Base-by-base conservation (phyloP, 2,113 vertebrate species). In the Gadus chalcogrammus region DNA sequence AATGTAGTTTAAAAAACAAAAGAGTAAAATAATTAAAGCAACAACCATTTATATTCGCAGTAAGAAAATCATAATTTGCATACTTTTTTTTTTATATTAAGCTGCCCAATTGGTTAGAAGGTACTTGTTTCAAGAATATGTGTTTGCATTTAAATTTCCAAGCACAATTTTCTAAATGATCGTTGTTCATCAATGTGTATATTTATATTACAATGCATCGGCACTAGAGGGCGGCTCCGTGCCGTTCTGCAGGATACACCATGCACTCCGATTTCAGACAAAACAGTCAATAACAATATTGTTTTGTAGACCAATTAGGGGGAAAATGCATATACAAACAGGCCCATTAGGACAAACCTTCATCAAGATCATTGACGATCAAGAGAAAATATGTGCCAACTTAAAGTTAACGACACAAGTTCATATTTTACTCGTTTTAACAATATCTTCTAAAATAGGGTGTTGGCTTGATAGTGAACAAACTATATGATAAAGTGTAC, bases 371-470 rank as follows among this genome's bases (percentile, higher is more conserved):
- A 62, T 13, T 78, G 70, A 76, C 78, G 81, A 80, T 76, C 70
- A 67, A 0, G 58, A n/a, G 53, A 62, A 80, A 81, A 85, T 70
- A 64, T 55, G 76, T 69, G 61, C 68, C 75, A 88, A 90, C 87
- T 85, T 88, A 71, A 82, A 91, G 84, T 92, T 90, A 87, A 84
- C 73, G 72, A 73, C 79, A 91, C 75, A 92, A 93, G 79, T 93
- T 91, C 75, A 77, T 88, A 64, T 93, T 93, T 93, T 87, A 84
- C 86, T 88, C 87, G 89, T 93, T 93, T 93, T 92, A 82, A 85
- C 88, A 79, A 76, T 91, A 92, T 93, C 85, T 91, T 72, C 28
- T 60, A 72, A 87, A 90, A 87, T 70, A 70, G 67, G 1, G 62
- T 52, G 70, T 88, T 87, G 86, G 68, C 72, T 78, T 20, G 59